Conservation (phyloP, 1,140 invertebrate species). For the Diabrotica virgifera region DNA sequence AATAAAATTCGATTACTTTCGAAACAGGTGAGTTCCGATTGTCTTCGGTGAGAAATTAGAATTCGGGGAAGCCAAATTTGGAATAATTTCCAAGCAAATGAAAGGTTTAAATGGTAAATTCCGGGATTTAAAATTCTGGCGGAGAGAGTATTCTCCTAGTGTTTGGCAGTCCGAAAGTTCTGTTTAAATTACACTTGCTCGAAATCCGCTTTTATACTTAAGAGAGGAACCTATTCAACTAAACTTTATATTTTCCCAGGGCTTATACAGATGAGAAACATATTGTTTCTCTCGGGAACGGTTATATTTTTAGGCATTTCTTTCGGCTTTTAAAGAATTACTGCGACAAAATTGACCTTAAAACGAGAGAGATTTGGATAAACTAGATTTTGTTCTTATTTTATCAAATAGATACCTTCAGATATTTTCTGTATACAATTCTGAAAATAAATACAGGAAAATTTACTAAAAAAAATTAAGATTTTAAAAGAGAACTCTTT, state of each 20-base stretch:
- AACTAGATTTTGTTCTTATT: too few species aligned
- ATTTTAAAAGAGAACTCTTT: too few species aligned
- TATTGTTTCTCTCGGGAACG: conserved; percentile 1
- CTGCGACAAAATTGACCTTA: conserved; percentile 2
- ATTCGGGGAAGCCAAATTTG: not conserved
- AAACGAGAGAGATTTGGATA: too few species aligned
- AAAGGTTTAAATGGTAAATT: not conserved
- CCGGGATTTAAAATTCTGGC: conserved; percentile 5
- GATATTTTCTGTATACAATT: too few species aligned
- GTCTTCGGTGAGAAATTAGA: not conserved
- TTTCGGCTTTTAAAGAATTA: not conserved
- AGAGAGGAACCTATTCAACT: conserved; percentile 8
- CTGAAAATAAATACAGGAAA: too few species aligned
- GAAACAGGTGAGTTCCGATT: not conserved
- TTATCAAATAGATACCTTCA: too few species aligned
- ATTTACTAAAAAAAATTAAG: too few species aligned
- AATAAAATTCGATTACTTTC: too few species aligned
- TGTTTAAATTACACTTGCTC: conserved; percentile 12
- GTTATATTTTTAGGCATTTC: not conserved
- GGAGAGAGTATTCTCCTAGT: not conserved
- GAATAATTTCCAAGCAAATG: not conserved
- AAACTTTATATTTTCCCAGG: conserved; percentile 13
- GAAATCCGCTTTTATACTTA: conserved; percentile 14
- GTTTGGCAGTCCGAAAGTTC: conserved; percentile 12
- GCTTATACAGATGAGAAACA: conserved; percentile 6